Percentiles rank a stretch among this genome's conserved stretches.
These are phyloP conservation scores for Vanessa atalanta DNA, from an alignment of 1,140 invertebrate genomes.

Conservation along the genomic window DNA sequence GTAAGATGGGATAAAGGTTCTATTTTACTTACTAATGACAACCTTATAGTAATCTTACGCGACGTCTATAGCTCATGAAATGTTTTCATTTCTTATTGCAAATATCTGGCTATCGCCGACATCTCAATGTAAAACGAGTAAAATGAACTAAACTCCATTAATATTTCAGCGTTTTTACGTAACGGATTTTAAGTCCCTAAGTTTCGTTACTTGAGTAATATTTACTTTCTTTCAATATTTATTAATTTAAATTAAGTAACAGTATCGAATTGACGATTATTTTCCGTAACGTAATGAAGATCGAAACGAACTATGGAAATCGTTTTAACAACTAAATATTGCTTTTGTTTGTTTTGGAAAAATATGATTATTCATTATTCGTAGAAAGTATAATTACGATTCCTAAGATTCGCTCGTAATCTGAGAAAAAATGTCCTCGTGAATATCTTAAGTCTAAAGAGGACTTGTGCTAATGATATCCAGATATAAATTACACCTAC, in stretches of 20 bases:
- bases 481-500: conserved; percentile 24
- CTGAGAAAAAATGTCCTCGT: conserved; percentile 41
- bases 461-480: conserved; percentile 63
- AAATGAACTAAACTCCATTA: conserved; percentile 12
- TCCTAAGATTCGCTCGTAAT: not conserved
- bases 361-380: not conserved
- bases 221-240: conserved; percentile 14
- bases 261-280: conserved; percentile 2
- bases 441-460: conserved; percentile 56
- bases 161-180: not conserved
- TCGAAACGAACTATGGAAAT: conserved; percentile 10
- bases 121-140: conserved; percentile 38
- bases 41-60: conserved; percentile 61
- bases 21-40: conserved; percentile 62
- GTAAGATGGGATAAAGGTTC: conserved; percentile 61
- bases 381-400: not conserved
- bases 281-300: not conserved
- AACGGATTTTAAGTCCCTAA: not conserved
- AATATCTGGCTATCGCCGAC: conserved; percentile 43
- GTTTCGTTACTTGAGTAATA: conserved; percentile 11
- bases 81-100: conserved; percentile 54
- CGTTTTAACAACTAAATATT: conserved; percentile 25
- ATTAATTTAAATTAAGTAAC: conserved; percentile 18
- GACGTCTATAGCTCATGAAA: conserved; percentile 48
- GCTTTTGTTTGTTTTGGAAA: conserved; percentile 17